Evolutionary conservation across 2,797 vertebrate genomes (phyloP).

Genomic region (Pygocentrus nattereri): DNA sequence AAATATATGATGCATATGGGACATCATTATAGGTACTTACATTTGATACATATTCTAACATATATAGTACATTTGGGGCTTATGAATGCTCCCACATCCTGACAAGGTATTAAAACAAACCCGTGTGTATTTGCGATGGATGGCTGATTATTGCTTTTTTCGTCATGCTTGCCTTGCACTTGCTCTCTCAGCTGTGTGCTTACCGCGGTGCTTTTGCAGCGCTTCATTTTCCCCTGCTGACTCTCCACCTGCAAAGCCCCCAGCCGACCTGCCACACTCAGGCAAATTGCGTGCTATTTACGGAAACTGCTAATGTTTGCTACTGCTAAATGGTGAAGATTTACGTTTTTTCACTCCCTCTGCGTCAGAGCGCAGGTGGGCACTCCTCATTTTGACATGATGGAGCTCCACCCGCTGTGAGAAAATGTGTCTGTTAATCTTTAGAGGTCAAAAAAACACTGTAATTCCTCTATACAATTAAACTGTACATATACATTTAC

Average conservation of each 20-base stretch:
- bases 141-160: neutral
- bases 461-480: neutral
- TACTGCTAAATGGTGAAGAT: conserved; percentile 57
- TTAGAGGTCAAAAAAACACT: neutral
- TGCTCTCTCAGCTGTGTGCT: neutral
- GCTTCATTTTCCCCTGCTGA: neutral
- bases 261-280: conserved; percentile 23
- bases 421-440: conserved; percentile 48
- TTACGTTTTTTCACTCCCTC: conserved; percentile 32
- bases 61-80: neutral
- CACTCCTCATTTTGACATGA: conserved; percentile 29
- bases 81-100: neutral
- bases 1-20: no score
- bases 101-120: neutral
- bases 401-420: conserved; percentile 35
- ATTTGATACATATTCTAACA: no score
- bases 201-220: conserved; percentile 13
- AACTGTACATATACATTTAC: neutral
- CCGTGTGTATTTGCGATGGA: neutral
- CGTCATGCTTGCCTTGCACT: conserved; percentile 2
- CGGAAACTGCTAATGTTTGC: conserved; percentile 53
- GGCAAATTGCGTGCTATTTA: conserved; percentile 57
- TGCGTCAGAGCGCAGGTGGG: conserved; percentile 37
- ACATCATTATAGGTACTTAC: no score
- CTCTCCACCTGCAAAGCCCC: conserved; percentile 41